Evolutionary conservation across 30 jellyfish, hydroid and myxozoan genomes (phyloP).

Genomic region (Catostylus mosaicus): DNA sequence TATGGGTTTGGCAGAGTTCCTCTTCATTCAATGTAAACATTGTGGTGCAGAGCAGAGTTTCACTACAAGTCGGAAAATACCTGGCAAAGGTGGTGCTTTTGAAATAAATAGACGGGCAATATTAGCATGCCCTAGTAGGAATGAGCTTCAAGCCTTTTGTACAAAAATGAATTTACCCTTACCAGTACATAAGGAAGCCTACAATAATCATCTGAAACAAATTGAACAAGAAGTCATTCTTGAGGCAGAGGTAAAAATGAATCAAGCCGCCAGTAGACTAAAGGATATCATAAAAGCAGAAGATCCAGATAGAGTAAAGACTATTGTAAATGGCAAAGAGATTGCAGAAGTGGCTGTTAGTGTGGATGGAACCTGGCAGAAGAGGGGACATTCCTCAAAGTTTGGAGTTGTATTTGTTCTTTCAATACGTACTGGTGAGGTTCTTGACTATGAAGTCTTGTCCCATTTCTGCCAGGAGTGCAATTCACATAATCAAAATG

Average conservation of each 20-base stretch:
- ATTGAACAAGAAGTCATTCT: background rate
- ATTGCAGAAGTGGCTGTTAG: slow-evolving; percentile 3
- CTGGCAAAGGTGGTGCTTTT: slow-evolving; percentile 18
- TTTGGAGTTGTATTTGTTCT: slow-evolving; percentile 49
- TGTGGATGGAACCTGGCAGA: slow-evolving; percentile 7
- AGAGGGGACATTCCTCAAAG: slow-evolving; percentile 21
- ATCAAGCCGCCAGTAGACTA: background rate
- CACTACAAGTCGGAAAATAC: background rate
- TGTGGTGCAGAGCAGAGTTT: slow-evolving; percentile 4
- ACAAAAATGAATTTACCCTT: slow-evolving; percentile 29
- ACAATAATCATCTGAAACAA: slow-evolving; percentile 23
- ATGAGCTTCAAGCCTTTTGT: slow-evolving; percentile 17
- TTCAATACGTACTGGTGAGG: slow-evolving; percentile 49
- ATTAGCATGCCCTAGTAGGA: slow-evolving; percentile 9
- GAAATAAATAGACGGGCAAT: slow-evolving; percentile 5
- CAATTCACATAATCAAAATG: background rate
- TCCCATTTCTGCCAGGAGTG: slow-evolving; percentile 14
- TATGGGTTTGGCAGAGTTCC: slow-evolving; percentile 7
- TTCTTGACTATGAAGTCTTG: slow-evolving; percentile 35
- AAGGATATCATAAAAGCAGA: slow-evolving; percentile 16
- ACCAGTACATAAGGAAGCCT: slow-evolving; percentile 6
- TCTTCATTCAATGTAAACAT: background rate
- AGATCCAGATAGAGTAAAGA: slow-evolving; percentile 23
- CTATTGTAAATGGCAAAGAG: background rate
- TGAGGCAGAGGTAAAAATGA: slow-evolving; percentile 4